These are phyloP conservation scores for Tauraco hartlaubi DNA, from an alignment of 2,797 vertebrate species.

Conservation along the genomic window DNA sequence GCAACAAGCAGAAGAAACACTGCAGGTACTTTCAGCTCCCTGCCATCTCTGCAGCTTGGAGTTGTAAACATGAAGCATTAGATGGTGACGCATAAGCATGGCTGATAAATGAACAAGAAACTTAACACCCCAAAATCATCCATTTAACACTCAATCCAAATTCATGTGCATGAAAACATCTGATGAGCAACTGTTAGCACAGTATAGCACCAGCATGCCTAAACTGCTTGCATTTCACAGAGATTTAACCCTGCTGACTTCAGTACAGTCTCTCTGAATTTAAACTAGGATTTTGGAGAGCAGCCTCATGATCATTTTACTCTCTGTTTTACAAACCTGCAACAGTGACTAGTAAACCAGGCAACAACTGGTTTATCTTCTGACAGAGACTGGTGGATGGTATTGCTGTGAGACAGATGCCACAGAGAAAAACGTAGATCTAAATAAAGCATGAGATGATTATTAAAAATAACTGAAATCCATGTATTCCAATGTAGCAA, in stretches of 20 bases:
- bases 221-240: not conserved
- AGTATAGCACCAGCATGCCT: not conserved
- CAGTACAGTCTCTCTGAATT: not conserved
- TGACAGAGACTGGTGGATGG: not conserved
- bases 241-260: not conserved
- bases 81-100: not conserved
- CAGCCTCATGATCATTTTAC: not conserved
- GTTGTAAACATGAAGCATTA: not conserved
- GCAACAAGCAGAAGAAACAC: conserved; percentile 11
- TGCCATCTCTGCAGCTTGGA: not conserved
- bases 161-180: not conserved
- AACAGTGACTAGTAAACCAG: not conserved
- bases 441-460: not conserved
- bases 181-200: not conserved
- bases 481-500: not conserved
- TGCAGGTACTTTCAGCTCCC: conserved; percentile 5
- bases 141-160: not conserved
- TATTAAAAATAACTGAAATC: not conserved
- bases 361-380: too few relatives aligned
- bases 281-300: not conserved
- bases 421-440: not conserved
- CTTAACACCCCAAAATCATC: not conserved
- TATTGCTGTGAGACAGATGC: not conserved
- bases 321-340: not conserved
- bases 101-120: not conserved